Evolutionary conservation across 1,140 invertebrate species (phyloP).

Genomic region (Trachymyrmex cornetzi): DNA sequence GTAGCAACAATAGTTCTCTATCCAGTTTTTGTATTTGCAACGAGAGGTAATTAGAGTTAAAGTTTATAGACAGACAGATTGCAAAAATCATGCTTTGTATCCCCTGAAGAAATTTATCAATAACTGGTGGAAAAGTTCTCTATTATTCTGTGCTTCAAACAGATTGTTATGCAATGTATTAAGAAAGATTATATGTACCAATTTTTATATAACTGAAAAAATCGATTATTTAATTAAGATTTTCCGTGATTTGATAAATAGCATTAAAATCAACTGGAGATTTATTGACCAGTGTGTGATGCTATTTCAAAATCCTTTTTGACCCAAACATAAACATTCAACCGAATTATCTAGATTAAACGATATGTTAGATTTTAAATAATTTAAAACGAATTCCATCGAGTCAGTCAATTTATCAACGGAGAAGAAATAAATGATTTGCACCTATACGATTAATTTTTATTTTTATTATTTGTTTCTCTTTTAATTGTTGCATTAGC

Average conservation of each 20-base stretch:
- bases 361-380: neutral
- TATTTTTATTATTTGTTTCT: neutral
- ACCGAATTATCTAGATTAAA: neutral
- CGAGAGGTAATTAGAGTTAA: conserved; percentile 4
- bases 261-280: conserved; percentile 23
- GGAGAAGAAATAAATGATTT: neutral
- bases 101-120: neutral
- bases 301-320: conserved; percentile 37
- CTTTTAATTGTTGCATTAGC: conserved; percentile 3
- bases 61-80: neutral
- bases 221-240: neutral
- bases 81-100: neutral
- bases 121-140: neutral
- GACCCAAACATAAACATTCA: conserved; percentile 1
- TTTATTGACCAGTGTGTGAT: conserved; percentile 35
- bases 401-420: neutral
- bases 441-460: neutral
- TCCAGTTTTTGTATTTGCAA: neutral
- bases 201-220: conserved; percentile 19
- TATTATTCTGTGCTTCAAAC: neutral
- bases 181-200: neutral
- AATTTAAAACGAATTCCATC: neutral
- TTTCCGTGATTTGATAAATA: neutral
- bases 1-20: neutral
- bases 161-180: neutral